phyloP scores from a whole-genome alignment of 2,113 vertebrate species.

The Myrmophylax atrothorax region DNA sequence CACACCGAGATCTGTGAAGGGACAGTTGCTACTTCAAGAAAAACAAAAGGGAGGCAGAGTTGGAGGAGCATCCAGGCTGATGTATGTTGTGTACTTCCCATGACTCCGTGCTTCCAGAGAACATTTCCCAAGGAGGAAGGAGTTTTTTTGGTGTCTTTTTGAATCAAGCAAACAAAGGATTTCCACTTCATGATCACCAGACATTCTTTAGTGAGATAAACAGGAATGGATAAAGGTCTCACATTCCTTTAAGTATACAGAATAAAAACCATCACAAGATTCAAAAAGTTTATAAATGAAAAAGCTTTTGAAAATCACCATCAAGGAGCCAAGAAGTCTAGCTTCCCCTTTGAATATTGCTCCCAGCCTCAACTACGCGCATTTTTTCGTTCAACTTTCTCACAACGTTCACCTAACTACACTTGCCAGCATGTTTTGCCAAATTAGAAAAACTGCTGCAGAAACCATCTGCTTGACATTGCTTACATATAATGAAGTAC shows the following conservation, averaged over 20 bases:
- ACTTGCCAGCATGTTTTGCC: constrained; percentile 40
- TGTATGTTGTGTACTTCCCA: not conserved
- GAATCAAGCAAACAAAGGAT: constrained; percentile 5
- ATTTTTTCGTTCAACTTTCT: constrained; percentile 26
- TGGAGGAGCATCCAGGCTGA: not conserved
- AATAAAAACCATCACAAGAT: not conserved
- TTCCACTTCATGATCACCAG: not conserved
- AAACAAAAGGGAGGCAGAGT: accelerated
- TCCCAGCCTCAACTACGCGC: not conserved
- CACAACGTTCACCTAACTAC: constrained; percentile 18
- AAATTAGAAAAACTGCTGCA: constrained; percentile 50
- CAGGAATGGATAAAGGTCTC: not conserved
- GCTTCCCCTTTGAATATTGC: not conserved
- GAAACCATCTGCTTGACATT: constrained; percentile 53
- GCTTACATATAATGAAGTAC: constrained; percentile 14
- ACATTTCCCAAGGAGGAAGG: not conserved
- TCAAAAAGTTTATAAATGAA: constrained; percentile 26
- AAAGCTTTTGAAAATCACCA: not conserved
- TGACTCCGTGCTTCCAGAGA: not conserved
- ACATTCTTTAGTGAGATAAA: constrained; percentile 5
- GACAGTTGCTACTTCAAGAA: not conserved
- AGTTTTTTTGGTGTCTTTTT: not conserved
- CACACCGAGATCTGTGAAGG: not conserved
- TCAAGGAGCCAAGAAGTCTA: constrained; percentile 21
- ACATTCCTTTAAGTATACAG: not conserved